phyloP scores from a whole-genome alignment of 2,888 invertebrate species.

The Fragum sueziense region DNA sequence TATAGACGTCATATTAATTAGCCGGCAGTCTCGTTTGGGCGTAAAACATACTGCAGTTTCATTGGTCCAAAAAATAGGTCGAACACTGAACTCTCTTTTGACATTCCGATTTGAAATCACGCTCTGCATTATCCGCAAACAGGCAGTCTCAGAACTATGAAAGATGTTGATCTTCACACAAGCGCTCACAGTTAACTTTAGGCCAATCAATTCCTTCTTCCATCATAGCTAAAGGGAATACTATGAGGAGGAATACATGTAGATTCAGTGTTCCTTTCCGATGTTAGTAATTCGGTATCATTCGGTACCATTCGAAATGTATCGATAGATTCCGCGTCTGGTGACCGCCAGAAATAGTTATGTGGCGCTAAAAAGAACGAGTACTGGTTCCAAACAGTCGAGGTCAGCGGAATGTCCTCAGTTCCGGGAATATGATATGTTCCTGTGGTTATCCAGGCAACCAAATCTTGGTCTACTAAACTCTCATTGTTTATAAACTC shows the following conservation, averaged over 20 bases:
- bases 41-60: no score
- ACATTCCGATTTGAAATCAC: no score
- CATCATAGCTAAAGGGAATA: neutral
- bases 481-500: constrained; percentile 68
- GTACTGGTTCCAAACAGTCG: constrained; percentile 69
- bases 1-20: no score
- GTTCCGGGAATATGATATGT: constrained; percentile 75
- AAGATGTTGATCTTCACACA: no score
- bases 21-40: no score
- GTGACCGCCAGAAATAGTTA: constrained; percentile 76
- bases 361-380: constrained; percentile 72
- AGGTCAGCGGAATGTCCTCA: constrained; percentile 76
- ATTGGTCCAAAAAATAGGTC: no score
- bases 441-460: constrained; percentile 78
- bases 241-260: neutral
- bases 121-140: no score
- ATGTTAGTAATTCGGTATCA: neutral
- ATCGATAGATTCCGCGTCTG: constrained; percentile 28
- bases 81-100: no score
- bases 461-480: constrained; percentile 72
- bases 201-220: neutral
- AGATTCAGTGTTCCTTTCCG: neutral
- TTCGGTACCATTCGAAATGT: neutral
- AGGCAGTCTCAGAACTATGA: no score
- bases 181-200: no score